Percentiles rank a stretch among this genome's conserved stretches.
These are phyloP conservation scores for Python bivittatus DNA, from an alignment of 2,113 vertebrate species.

Conservation along the genomic window DNA sequence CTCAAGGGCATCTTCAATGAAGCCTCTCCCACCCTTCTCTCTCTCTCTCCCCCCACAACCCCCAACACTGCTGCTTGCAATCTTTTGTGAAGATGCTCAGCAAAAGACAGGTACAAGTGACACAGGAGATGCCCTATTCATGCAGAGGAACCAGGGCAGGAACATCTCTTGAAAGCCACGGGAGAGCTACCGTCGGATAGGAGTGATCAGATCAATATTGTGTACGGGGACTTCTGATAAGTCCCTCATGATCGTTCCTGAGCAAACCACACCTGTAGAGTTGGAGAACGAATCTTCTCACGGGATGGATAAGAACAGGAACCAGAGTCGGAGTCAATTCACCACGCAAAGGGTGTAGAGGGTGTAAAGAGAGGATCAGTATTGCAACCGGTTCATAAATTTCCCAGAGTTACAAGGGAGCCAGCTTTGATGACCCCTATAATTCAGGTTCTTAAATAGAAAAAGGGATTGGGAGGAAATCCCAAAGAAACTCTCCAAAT, in stretches of 20 bases:
- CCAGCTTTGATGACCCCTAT: not conserved
- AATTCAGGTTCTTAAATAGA: not conserved
- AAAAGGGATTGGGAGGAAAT: not conserved
- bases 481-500: too few relatives aligned
- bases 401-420: not conserved
- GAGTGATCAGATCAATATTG: not conserved
- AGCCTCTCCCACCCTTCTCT: not conserved
- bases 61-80: not conserved
- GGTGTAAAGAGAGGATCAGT: not conserved
- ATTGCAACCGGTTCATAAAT: not conserved
- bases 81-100: not conserved
- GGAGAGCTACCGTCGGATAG: not conserved
- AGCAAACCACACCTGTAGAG: not conserved
- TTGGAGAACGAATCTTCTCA: not conserved
- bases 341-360: not conserved
- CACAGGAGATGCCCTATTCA: not conserved
- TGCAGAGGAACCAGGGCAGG: not conserved
- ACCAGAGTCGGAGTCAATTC: not conserved
- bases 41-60: too few relatives aligned
- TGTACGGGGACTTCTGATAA: not conserved
- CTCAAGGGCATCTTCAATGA: not conserved
- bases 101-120: not conserved
- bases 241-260: not conserved
- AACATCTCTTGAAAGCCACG: not conserved
- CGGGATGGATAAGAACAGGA: not conserved